Evolutionary conservation across 2,797 vertebrate genomes (phyloP).

Genomic region (Gambelia wislizenii): DNA sequence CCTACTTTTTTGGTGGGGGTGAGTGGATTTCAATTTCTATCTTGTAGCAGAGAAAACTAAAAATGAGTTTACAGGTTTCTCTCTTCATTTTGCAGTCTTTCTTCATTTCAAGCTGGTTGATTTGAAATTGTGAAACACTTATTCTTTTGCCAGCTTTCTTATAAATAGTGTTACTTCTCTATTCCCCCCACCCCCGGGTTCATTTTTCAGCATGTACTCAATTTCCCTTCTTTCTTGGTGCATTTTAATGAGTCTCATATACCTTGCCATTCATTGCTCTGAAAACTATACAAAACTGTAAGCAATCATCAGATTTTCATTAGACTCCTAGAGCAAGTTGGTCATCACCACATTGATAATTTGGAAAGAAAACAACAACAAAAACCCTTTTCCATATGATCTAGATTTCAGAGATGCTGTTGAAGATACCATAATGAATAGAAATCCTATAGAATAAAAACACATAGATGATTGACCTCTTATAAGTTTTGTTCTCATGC

Average conservation of each 20-base stretch:
- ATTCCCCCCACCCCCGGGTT: background rate
- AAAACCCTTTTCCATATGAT: conserved; percentile 59
- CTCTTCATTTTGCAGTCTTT: conserved; percentile 57
- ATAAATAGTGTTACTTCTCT: conserved; percentile 65
- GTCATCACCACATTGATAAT: conserved; percentile 66
- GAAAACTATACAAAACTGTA: conserved; percentile 61
- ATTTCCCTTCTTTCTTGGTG: conserved; percentile 64
- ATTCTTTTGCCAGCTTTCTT: conserved; percentile 60
- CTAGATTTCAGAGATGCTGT: conserved; percentile 63
- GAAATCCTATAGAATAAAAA: conserved; percentile 37
- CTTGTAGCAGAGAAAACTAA: conserved; percentile 45
- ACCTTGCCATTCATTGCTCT: conserved; percentile 68
- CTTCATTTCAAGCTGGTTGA: conserved; percentile 55
- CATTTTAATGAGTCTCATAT: conserved; percentile 58
- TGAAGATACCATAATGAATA: conserved; percentile 61
- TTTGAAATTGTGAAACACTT: conserved; percentile 67
- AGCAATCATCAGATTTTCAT: conserved; percentile 67
- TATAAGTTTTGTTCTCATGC: conserved; percentile 20
- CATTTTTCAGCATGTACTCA: conserved; percentile 59
- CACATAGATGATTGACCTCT: conserved; percentile 7
- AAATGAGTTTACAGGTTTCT: conserved; percentile 56
- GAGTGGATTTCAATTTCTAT: conserved; percentile 19
- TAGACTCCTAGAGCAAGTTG: conserved; percentile 62
- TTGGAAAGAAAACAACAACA: conserved; percentile 30
- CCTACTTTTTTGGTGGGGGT: conserved; percentile 16